Percentiles rank a stretch among this genome's conserved stretches.
phyloP scores from a whole-genome alignment of 2,888 invertebrate genomes.

The Apeira syringaria region DNA sequence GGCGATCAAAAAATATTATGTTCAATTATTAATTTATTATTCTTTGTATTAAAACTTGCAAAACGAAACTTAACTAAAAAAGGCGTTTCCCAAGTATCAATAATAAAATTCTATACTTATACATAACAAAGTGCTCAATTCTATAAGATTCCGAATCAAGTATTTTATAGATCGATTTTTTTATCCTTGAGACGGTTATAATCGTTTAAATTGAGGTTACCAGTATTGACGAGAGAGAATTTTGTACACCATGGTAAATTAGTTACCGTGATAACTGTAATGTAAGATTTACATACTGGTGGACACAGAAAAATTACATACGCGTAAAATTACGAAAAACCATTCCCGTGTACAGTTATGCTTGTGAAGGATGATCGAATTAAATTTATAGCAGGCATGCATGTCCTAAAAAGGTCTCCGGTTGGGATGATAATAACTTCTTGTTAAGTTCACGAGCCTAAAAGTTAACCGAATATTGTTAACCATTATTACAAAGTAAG shows the following conservation, averaged over 20 bases:
- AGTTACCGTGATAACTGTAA: constrained; percentile 11
- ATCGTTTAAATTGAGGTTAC: no score
- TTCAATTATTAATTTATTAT: no score
- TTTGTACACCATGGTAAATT: constrained; percentile 8
- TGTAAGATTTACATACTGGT: constrained; percentile 18
- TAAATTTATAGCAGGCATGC: constrained; percentile 5
- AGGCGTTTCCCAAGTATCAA: no score
- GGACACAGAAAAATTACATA: neutral
- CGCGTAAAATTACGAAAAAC: constrained; percentile 8
- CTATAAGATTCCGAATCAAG: no score
- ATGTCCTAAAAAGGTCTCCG: constrained; percentile 15
- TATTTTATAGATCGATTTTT: no score
- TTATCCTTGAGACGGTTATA: no score
- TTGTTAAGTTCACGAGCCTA: constrained; percentile 45
- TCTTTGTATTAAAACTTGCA: no score
- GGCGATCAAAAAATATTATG: no score
- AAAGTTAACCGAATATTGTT: constrained; percentile 53
- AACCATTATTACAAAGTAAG: constrained; percentile 51
- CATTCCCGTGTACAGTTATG: constrained; percentile 9
- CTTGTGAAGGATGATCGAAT: constrained; percentile 11
- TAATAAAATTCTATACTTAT: no score
- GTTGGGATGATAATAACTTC: constrained; percentile 39
- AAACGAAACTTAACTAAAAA: no score
- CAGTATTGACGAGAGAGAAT: constrained; percentile 13
- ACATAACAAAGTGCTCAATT: no score